A percentile compares a stretch with the other conserved stretches of the same genome.
Evolutionary conservation across 2,888 invertebrate species (phyloP).

Genomic region (Gari tellinella): DNA sequence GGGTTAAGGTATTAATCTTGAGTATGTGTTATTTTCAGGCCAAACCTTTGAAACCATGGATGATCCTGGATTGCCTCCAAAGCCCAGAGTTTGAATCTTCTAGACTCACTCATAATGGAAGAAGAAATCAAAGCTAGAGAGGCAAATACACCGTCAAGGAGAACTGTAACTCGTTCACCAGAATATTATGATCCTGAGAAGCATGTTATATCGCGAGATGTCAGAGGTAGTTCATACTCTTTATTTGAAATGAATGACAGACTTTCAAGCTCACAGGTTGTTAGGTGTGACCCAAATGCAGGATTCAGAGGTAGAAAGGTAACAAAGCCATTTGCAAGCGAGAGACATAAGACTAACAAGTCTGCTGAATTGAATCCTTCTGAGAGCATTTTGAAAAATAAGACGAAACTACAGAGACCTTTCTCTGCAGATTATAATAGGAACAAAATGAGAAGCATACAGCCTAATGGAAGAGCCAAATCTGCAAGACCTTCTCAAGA

Average conservation of each 20-base stretch:
- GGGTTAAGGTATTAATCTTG: too few relatives aligned
- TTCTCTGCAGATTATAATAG: slow-evolving; percentile 53
- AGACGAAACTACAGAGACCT: slow-evolving; percentile 18
- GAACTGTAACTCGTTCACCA: slow-evolving; percentile 21
- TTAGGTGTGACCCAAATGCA: slow-evolving; percentile 12
- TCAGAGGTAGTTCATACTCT: slow-evolving; percentile 35
- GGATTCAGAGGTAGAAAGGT: slow-evolving; percentile 56
- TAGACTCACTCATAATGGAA: slow-evolving; percentile 64
- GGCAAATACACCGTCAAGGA: neutral
- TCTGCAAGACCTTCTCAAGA: slow-evolving; percentile 26
- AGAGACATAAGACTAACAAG: too few relatives aligned
- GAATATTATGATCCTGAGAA: slow-evolving; percentile 43
- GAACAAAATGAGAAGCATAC: slow-evolving; percentile 33
- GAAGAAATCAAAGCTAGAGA: slow-evolving; percentile 43
- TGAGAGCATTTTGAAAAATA: too few relatives aligned
- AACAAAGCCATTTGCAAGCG: slow-evolving; percentile 33
- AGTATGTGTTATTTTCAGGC: too few relatives aligned
- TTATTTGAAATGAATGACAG: slow-evolving; percentile 47
- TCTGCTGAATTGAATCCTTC: too few relatives aligned
- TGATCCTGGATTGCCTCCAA: slow-evolving; percentile 58
- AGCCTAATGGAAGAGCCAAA: slow-evolving; percentile 29
- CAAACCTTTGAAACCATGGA: too few relatives aligned
- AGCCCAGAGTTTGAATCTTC: slow-evolving; percentile 58
- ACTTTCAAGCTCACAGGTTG: slow-evolving; percentile 16
- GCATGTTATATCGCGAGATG: slow-evolving; percentile 31